Evolutionary conservation across 2,888 invertebrate species (phyloP), one percentile per base, ranked within the genome.

Genomic region (Phrixothrix hirtus): DNA sequence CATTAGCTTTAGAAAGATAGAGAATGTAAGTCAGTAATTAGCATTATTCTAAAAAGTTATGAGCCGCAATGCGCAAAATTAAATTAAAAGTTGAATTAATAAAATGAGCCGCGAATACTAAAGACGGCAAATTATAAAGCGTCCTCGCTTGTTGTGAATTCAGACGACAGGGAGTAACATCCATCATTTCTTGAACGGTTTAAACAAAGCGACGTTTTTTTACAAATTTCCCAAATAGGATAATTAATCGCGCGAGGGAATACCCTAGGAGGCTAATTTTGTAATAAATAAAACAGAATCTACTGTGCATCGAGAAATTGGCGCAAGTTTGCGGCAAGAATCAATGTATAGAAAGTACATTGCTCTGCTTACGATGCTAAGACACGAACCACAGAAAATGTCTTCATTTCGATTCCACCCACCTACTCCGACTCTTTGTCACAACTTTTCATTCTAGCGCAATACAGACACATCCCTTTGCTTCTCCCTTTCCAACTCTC

Each of bases 381-480:
- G 65, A 62, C 68, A 68, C 67, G 67, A 65, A 63, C 64, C 42
- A 49, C 53, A 58, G 62, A 63, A 62, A 68, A 67, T 67, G 63
- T 67, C 66, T 67, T 66, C 67, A 67, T 68, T 69, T 68, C 67
- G 65, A 68, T 69, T 67, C 68, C 66, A 59, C 62, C 65, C 65
- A 62, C 56, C 64, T 54, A 59, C 58, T 58, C 62, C 55, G 64
- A 65, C 63, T 65, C 69, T 69, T 68, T 68, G 67, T 68, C 67
- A 67, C 67, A 66, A 69, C 66, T 69, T 69, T 66, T 69, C 67
- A 68, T 68, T 55, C 63, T 62, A 64, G 61, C 66, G 60, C 59
- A 58, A 53, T 50, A 52, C 57, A 32, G 17, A 30, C n/a, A 35
- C 32, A 26, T 42, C 37, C 42, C 47, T 39, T 44, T 13, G 13